phyloP scores from a whole-genome alignment of 2,113 vertebrate species.

The Dryoscopus gambensis region DNA sequence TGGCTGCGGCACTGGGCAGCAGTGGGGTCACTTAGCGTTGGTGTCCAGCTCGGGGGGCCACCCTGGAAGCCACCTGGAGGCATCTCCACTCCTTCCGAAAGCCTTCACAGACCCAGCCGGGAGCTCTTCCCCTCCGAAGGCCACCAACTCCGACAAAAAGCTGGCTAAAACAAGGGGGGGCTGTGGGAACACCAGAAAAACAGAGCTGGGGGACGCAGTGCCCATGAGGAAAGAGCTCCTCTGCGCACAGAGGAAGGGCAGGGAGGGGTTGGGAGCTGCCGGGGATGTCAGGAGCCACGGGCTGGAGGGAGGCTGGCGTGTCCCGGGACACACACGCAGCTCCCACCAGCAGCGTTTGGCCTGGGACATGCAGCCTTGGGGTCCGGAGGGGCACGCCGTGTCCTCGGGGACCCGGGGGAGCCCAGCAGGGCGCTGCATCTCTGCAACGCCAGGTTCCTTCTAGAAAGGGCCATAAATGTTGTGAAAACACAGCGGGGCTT shows the following conservation, averaged over 20 bases:
- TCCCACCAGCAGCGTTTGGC: background rate
- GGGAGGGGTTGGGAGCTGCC: background rate
- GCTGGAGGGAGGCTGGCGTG: background rate
- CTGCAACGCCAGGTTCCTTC: background rate
- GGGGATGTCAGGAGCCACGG: background rate
- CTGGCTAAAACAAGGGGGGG: background rate
- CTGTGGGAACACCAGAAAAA: background rate
- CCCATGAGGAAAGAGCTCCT: fast-evolving
- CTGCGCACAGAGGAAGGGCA: background rate
- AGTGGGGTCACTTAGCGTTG: fast-evolving
- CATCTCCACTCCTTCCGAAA: background rate
- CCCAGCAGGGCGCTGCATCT: background rate
- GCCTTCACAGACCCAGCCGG: background rate
- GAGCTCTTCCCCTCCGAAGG: background rate
- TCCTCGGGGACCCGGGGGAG: fast-evolving
- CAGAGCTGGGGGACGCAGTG: too few relatives aligned
- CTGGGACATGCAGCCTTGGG: background rate
- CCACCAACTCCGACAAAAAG: background rate
- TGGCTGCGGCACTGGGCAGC: fast-evolving
- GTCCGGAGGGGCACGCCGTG: fast-evolving
- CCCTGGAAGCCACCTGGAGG: background rate
- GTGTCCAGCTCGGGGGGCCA: background rate
- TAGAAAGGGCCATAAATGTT: background rate
- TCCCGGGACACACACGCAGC: background rate
- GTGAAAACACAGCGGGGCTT: background rate